Percentiles rank a stretch among this genome's conserved stretches.
phyloP scores from a whole-genome alignment of 92 coral and sea anemone genomes.

The Isaurus tuberculatus region DNA sequence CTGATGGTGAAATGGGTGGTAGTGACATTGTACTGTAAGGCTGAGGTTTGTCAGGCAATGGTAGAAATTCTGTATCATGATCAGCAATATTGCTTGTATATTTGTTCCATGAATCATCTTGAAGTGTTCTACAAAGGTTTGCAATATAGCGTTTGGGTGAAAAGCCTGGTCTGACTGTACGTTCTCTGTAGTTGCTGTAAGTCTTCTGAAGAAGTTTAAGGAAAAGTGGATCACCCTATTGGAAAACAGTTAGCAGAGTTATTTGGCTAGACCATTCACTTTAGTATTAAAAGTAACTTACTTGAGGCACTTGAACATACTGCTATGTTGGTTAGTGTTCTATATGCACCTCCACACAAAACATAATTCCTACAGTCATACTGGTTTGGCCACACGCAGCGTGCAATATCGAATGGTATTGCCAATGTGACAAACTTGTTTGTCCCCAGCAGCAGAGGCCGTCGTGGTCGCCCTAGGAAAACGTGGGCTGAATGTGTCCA shows the following conservation, averaged over 20 bases:
- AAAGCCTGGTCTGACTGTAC: conserved; percentile 91
- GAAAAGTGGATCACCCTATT: conserved; percentile 94
- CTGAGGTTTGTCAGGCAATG: conserved; percentile 86
- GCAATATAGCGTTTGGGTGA: conserved; percentile 97
- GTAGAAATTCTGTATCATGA: conserved; percentile 48
- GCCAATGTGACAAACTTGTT: too few relatives aligned
- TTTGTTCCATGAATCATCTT: conserved; percentile 86
- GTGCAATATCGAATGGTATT: too few relatives aligned
- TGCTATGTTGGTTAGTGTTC: too few relatives aligned
- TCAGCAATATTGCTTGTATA: conserved; percentile 71
- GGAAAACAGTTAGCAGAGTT: not conserved
- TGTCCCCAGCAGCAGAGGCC: too few relatives aligned
- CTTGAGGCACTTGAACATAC: too few relatives aligned
- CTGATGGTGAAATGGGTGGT: conserved; percentile 97
- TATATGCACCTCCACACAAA: too few relatives aligned
- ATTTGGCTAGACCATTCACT: not conserved
- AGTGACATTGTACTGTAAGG: conserved; percentile 98
- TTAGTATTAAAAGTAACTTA: too few relatives aligned
- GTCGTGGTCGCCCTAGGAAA: too few relatives aligned
- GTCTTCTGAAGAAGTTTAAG: conserved; percentile 87
- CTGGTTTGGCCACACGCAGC: too few relatives aligned
- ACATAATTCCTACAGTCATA: too few relatives aligned
- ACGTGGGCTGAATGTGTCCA: too few relatives aligned
- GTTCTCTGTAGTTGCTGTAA: conserved; percentile 75
- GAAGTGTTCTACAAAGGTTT: conserved; percentile 80